Evolutionary conservation across 2,888 invertebrate species (phyloP).

Genomic region (Griposia aprilina): DNA sequence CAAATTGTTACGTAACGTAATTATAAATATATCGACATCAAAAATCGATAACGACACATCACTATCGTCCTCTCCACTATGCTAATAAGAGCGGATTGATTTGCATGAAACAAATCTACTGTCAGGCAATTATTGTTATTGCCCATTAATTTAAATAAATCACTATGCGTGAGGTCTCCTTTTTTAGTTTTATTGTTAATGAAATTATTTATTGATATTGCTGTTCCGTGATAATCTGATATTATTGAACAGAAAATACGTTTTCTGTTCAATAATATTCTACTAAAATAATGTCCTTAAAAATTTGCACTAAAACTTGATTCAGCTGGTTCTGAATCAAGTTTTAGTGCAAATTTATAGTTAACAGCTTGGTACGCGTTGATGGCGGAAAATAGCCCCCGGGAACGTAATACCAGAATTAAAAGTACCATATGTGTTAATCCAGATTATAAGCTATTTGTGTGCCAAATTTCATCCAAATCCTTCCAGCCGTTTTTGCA

Average conservation of each 20-base stretch:
- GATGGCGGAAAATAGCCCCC: no score
- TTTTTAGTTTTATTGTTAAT: slow-evolving; percentile 42
- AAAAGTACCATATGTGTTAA: no score
- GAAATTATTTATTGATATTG: slow-evolving; percentile 43
- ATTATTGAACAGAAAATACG: slow-evolving; percentile 1
- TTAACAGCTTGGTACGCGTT: no score
- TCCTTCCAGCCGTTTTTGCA: no score
- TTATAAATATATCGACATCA: slow-evolving; percentile 31
- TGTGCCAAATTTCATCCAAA: no score
- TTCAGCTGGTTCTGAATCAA: no score
- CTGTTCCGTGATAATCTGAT: slow-evolving; percentile 18
- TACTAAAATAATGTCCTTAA: not conserved
- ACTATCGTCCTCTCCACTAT: slow-evolving; percentile 70
- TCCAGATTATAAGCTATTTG: no score
- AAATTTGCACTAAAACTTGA: not conserved
- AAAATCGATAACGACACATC: slow-evolving; percentile 42
- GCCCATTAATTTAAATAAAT: slow-evolving; percentile 80
- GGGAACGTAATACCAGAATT: no score
- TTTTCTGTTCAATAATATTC: no score
- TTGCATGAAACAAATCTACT: slow-evolving; percentile 85
- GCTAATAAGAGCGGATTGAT: slow-evolving; percentile 79
- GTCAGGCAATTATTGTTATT: slow-evolving; percentile 82
- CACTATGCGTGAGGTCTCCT: slow-evolving; percentile 76
- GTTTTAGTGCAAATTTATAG: no score
- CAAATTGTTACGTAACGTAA: not conserved